A percentile compares a stretch with the other conserved stretches of the same genome.
phyloP scores from a whole-genome alignment of 2,888 invertebrate genomes.

The Papilio protenor region DNA sequence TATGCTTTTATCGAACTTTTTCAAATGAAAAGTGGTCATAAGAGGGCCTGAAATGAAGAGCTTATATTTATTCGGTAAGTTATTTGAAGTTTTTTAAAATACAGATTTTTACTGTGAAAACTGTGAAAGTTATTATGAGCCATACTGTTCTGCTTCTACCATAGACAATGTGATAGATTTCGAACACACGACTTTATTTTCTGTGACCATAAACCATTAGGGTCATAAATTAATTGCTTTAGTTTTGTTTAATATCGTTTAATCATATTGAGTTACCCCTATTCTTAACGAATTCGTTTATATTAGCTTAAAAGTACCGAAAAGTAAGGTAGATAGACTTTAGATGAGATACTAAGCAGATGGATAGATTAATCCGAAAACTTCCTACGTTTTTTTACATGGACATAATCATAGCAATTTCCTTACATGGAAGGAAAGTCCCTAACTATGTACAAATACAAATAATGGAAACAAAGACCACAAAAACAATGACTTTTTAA shows the following conservation, averaged over 20 bases:
- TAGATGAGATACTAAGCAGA: background rate
- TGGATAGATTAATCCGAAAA: background rate
- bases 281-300: too few relatives aligned
- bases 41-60: constrained; percentile 14
- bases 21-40: constrained; percentile 27
- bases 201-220: background rate
- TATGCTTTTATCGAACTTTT: constrained; percentile 6
- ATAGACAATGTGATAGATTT: background rate
- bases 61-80: constrained; percentile 31
- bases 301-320: too few relatives aligned
- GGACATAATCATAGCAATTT: background rate
- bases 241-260: background rate
- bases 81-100: background rate
- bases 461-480: constrained; percentile 36
- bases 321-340: too few relatives aligned
- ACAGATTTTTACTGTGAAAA: too few relatives aligned
- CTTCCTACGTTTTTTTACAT: background rate
- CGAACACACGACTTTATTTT: background rate
- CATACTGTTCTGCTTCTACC: too few relatives aligned
- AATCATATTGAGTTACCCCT: background rate
- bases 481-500: constrained; percentile 27
- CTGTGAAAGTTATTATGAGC: too few relatives aligned
- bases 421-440: constrained; percentile 34
- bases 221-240: background rate
- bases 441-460: constrained; percentile 2